Base-by-base conservation (phyloP, 53 echinoderm and acorn worm species). In the Echinometra lucunter region DNA sequence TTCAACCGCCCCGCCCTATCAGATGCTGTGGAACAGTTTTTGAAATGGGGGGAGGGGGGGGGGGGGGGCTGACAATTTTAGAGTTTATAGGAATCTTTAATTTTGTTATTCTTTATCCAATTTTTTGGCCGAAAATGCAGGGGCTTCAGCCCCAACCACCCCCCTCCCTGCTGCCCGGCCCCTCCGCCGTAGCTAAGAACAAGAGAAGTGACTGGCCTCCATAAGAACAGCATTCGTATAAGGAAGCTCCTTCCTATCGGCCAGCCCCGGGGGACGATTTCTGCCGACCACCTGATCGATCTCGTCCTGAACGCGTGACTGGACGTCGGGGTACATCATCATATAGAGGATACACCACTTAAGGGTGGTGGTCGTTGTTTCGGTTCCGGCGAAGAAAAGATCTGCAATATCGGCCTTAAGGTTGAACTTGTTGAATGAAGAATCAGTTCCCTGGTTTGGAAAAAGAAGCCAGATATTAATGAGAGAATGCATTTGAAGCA, bases 221-320 rank as follows among this genome's bases (percentile, higher is more conserved):
- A 4, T 40, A 8, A 92, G 8, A 23, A 92, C 92, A 47, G 92
- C 92, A 25, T 1, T 45, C 12, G 92, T 92, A 55, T 72, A 92
- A 12, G 92, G 92, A 45, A 92, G 74, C n/a, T 92, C 21, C 53
- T 92, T 92, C 28, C 49, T 3, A 55, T 92, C 92, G 18, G 74
- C 32, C 28, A 92, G 25, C 4, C 74, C 27, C 10, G 92, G 92
- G 16, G 49, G n/a, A 32, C 92, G 80, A 1, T 55, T 47, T 47
- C 92, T 74, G 18, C 92, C 92, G 27, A 92, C 92, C 75, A 92
- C 80, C 4, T 57, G 92, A 38, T 92, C 78, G 21, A 92, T 5
- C 42, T 92, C 92, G 11, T 11, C 57, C 58, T 92, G 92, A 10
- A 92, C 92, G 34, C 78, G 56, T 78, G 92, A 47, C 78, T 92